A percentile compares a stretch with the other conserved stretches of the same genome.
These are phyloP conservation scores for Trissoscelio sp. DNA, from an alignment of 2,888 invertebrate genomes.

Conservation along the genomic window DNA sequence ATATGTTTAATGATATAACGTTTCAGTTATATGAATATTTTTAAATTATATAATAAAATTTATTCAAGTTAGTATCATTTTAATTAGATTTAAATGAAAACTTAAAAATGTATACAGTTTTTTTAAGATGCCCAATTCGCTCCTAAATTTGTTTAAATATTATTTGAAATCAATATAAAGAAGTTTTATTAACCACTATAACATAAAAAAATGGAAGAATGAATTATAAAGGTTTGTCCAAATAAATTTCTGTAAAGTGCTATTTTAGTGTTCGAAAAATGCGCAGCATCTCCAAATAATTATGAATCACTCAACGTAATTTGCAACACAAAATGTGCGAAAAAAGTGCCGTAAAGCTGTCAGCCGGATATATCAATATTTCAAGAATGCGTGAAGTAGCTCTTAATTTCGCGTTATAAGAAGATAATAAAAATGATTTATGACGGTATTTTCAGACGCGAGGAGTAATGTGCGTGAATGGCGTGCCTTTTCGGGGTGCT, in stretches of 20 bases:
- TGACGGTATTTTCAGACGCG: constrained; percentile 58
- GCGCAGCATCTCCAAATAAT: constrained; percentile 31
- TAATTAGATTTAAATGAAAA: too few relatives aligned
- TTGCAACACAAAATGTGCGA: constrained; percentile 48
- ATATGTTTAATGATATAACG: too few relatives aligned
- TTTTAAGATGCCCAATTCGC: too few relatives aligned
- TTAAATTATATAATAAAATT: too few relatives aligned
- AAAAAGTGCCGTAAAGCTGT: constrained; percentile 60
- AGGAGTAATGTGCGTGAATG: constrained; percentile 42
- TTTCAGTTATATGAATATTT: too few relatives aligned
- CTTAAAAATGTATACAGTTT: too few relatives aligned
- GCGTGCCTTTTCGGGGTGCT: constrained; percentile 51
- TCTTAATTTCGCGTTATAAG: constrained; percentile 67
- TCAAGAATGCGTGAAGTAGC: constrained; percentile 65
- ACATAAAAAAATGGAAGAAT: too few relatives aligned
- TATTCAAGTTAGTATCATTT: too few relatives aligned
- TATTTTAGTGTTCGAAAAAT: constrained; percentile 16
- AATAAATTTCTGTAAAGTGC: neutral
- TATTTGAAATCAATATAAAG: too few relatives aligned
- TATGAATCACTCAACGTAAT: constrained; percentile 62
- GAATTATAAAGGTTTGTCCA: too few relatives aligned
- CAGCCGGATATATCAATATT: constrained; percentile 63
- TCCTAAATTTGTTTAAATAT: too few relatives aligned
- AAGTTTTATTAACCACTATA: too few relatives aligned
- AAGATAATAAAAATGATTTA: constrained; percentile 69